Evolutionary conservation across 2,888 invertebrate species (phyloP), one percentile per base, ranked within the genome.

Genomic region (Fragum whitleyi): DNA sequence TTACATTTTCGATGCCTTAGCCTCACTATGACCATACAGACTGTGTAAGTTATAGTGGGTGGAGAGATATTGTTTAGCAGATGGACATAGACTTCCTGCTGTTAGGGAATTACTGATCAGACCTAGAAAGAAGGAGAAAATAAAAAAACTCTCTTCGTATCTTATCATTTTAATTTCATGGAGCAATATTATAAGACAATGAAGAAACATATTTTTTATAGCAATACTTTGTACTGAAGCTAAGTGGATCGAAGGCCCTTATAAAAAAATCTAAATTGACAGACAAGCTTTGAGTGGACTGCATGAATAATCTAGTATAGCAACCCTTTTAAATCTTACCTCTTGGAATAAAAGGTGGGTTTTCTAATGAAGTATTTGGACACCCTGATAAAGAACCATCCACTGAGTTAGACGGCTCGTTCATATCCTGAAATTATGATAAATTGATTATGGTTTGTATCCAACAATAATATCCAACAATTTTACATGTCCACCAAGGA

Each of bases 341-440:
- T 76, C 92, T 47, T 91, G 94, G 93, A 7, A 88, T 77, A 78
- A 90, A 93, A 7, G 93, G 93, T 42, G 94, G 94, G 39, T 90
- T 88, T 76, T 93, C 92, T 2, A 89, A 68, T n/a, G 36, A 79
- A 36, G 85, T 87, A 75, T 87, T 85, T 21, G 91, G 86, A 75
- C 94, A 94, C 11, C 93, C 93, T 36, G 61, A 26, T 3, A 68
- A 75, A 26, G 93, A 93, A 6, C 94, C 94, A 70, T 77, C 82
- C n/a, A 90, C 88, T 87, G 93, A 93, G 81, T 90, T 93, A 5
- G 93, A 92, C 5, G 93, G 93, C 76, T 94, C 94, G 86, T 94
- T 94, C 94, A 94, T 94, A 83, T 94, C 94, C 92, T 93, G 79
- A 6, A 83, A 70, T 59, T 53, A 57, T n/a, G n/a, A n/a, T n/a